Evolutionary conservation across 2,113 vertebrate genomes (phyloP), one percentile per base, ranked within the genome.

Genomic region (Microcebus ravelobensis): DNA sequence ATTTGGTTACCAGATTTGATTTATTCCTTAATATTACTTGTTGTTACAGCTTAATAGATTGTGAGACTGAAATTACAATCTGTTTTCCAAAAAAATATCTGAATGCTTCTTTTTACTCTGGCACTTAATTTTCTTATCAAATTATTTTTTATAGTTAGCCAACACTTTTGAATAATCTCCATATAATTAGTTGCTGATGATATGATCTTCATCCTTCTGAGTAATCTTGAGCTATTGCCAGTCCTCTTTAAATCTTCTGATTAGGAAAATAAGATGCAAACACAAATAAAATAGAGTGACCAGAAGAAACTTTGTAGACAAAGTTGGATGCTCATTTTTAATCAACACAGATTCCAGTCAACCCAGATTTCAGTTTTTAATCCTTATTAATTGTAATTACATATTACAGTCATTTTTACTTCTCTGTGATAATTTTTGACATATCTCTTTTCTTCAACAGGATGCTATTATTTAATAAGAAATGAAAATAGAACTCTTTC

Each of bases 161-260:
- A 84, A 87, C 39, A 90, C 42, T 80, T 96, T 94, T 67, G 90
- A 70, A 92, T 42, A 82, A 80, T 92, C 80, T 20, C 14, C 20
- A 12, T 87, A 29, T 86, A 94, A 97, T 90, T 90, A 96, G 92
- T 95, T 93, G 67, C 59, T 97, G 76, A 68, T 95, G 45, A 74
- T 90, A 61, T n/a, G 17, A 85, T 92, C 90, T 92, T 92, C 57
- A 76, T 92, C 57, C 85, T 87, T 79, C 83, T 94, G 94, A 31
- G 21, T 90, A 77, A 57, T 81, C 57, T 39, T 96, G 74, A 92
- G 36, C 42, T 48, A 45, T 45, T 88, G 50, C 48, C 27, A 86
- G 25, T 36, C 31, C 36, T 70, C 12, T 71, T 90, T 84, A 87
- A 84, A 77, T 93, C 71, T 76, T 87, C 52, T 96, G 71, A 93